phyloP scores from a whole-genome alignment of 1,140 invertebrate genomes.

The Dufourea novaeangliae region DNA sequence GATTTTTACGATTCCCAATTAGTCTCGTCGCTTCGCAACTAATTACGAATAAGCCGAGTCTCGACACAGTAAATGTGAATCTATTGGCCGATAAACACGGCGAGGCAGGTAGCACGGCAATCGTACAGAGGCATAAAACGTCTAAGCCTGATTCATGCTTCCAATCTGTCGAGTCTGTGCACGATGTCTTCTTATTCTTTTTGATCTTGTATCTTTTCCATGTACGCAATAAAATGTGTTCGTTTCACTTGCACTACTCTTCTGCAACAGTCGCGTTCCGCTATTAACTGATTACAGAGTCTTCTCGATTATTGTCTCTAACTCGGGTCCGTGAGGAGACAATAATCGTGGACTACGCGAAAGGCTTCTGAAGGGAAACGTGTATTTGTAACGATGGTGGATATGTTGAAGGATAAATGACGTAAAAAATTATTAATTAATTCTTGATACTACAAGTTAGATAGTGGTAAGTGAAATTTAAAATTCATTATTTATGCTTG shows the following conservation, averaged over 20 bases:
- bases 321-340: neutral
- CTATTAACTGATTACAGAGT: neutral
- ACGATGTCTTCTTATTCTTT: neutral
- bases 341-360: neutral
- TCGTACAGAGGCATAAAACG: constrained; percentile 19
- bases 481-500: no score
- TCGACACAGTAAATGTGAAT: constrained; percentile 23
- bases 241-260: neutral
- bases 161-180: neutral
- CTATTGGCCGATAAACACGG: constrained; percentile 30
- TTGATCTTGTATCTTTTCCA: constrained; percentile 4
- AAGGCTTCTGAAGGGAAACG: no score
- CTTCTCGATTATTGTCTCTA: no score
- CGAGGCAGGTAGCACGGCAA: neutral
- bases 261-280: neutral
- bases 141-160: constrained; percentile 25
- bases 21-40: constrained; percentile 22
- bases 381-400: no score
- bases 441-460: no score
- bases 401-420: no score
- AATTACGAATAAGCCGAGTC: constrained; percentile 32
- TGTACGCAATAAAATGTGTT: neutral
- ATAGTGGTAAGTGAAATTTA: no score
- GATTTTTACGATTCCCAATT: constrained; percentile 44
- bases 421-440: no score